phyloP scores from a whole-genome alignment of 1,140 invertebrate genomes.

The Scaptomyza graminum region DNA sequence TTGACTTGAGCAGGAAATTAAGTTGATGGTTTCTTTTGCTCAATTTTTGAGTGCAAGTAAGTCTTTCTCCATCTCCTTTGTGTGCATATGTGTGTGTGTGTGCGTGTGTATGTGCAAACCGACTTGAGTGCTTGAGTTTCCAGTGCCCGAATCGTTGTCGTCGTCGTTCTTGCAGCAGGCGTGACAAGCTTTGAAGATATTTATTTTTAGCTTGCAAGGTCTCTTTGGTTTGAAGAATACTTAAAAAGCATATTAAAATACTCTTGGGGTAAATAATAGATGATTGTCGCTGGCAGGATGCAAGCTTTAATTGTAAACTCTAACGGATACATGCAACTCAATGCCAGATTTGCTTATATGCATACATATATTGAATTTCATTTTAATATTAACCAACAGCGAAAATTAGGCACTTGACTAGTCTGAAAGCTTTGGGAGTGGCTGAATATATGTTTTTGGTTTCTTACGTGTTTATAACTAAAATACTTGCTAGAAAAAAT shows the following conservation, averaged over 20 bases:
- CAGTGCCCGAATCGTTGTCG: slow-evolving; percentile 8
- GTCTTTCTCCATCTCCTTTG: background rate
- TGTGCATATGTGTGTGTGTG: slow-evolving; percentile 15
- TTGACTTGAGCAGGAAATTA: slow-evolving; percentile 79
- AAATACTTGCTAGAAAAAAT: background rate
- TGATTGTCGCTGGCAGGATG: slow-evolving; percentile 33
- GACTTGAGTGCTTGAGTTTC: slow-evolving; percentile 33
- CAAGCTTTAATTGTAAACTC: slow-evolving; percentile 42
- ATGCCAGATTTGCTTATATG: no score
- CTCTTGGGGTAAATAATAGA: slow-evolving; percentile 62
- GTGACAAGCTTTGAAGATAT: slow-evolving; percentile 48
- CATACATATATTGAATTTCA: background rate
- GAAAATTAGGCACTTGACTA: background rate
- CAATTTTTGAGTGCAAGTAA: slow-evolving; percentile 29
- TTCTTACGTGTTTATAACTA: no score
- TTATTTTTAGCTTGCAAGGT: slow-evolving; percentile 63
- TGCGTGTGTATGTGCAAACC: slow-evolving; percentile 7
- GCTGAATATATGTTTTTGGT: background rate
- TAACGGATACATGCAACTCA: background rate
- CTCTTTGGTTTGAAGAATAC: slow-evolving; percentile 40
- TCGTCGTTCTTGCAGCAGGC: background rate
- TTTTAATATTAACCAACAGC: background rate
- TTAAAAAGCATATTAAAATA: slow-evolving; percentile 69
- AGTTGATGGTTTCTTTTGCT: slow-evolving; percentile 64
- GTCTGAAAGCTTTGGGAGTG: no score